These are phyloP conservation scores for Tragelaphus imberbis DNA, from an alignment of 2,113 vertebrate genomes.

Conservation along the genomic window DNA sequence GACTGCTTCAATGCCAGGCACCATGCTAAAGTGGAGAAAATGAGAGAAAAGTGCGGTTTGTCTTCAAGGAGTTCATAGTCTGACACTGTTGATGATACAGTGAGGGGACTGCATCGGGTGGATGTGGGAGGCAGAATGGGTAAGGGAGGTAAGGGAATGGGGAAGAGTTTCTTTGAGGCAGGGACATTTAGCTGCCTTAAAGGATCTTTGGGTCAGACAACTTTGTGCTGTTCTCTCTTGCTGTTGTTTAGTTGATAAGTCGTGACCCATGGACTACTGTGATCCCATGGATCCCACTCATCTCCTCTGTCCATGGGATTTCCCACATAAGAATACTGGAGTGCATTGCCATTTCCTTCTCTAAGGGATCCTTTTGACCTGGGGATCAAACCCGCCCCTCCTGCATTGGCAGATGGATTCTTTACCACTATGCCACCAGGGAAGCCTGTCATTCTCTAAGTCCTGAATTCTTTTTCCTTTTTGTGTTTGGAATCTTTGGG, in stretches of 20 bases:
- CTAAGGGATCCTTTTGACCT: background rate
- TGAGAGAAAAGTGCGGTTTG: background rate
- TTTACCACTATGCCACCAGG: background rate
- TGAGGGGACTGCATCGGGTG: background rate
- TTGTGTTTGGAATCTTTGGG: background rate
- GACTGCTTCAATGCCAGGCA: background rate
- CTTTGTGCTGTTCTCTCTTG: background rate
- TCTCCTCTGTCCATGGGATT: background rate
- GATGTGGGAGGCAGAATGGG: background rate
- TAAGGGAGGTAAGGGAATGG: background rate
- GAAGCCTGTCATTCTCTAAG: background rate
- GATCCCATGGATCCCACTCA: background rate
- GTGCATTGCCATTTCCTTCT: background rate
- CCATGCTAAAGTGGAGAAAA: background rate
- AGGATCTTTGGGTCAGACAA: slow-evolving; percentile 1
- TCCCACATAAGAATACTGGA: background rate
- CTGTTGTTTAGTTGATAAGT: background rate
- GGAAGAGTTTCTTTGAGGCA: background rate
- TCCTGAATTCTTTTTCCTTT: background rate
- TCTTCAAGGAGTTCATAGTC: background rate
- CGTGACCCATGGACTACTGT: background rate
- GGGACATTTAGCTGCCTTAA: background rate
- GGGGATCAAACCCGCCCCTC: background rate
- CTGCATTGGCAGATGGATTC: background rate
- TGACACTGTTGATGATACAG: background rate